Conservation (phyloP, 2,113 vertebrate genomes). For the Condylura cristata region DNA sequence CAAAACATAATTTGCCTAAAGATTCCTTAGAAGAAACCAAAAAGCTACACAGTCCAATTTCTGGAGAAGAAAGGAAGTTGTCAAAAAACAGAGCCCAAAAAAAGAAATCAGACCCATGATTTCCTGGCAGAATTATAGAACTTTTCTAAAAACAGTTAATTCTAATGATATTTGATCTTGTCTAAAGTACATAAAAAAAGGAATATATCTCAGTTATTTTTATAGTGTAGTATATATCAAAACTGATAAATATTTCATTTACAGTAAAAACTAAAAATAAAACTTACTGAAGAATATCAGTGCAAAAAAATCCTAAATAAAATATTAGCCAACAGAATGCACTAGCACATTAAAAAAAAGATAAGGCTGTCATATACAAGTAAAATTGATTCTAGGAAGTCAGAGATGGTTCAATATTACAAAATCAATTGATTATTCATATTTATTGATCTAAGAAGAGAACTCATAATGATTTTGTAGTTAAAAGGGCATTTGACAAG, state of each 20-base stretch:
- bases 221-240: background rate
- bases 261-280: constrained; percentile 7
- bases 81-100: background rate
- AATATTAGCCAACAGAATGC: constrained; percentile 41
- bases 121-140: background rate
- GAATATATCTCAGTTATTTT: background rate
- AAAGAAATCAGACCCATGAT: background rate
- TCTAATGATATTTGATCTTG: background rate
- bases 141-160: background rate
- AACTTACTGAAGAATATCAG: background rate
- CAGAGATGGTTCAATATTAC: background rate
- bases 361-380: background rate
- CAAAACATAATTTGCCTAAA: constrained; percentile 17
- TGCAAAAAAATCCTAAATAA: constrained; percentile 42
- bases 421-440: background rate
- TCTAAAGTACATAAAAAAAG: constrained; percentile 6
- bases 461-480: background rate
- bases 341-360: background rate
- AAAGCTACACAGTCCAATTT: background rate
- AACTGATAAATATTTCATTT: constrained; percentile 38
- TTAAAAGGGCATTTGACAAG: constrained; percentile 17
- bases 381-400: constrained; percentile 37
- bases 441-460: constrained; percentile 3
- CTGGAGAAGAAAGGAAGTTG: background rate
- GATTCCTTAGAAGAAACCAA: background rate